Evolutionary conservation across 2,797 vertebrate species (phyloP), one percentile per base, ranked within the genome.

Genomic region (Thalassophryne amazonica): DNA sequence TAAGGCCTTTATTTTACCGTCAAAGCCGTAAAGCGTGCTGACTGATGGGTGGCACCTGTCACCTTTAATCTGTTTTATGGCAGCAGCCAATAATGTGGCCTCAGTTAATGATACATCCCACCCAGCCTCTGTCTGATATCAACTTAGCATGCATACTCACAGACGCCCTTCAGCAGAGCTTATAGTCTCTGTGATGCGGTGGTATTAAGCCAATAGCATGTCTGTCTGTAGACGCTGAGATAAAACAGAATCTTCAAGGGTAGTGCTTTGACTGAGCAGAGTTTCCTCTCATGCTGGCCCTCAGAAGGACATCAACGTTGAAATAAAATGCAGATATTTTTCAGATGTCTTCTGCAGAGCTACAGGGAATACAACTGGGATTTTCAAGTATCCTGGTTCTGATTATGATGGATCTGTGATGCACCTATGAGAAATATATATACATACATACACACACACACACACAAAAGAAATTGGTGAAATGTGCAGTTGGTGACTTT

Each of bases 131-230:
- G 36, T 41, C 45, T 48, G 36, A 71, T 67, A 53, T 64, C 60
- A 50, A 29, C 25, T 75, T 67, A 75, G 46, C 31, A 76, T 69
- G 69, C 62, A 7, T 8, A 13, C 38, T 24, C 72, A 70, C 60
- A 69, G 21, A 33, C 2, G 19, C 16, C 57, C 61, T 63, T 70
- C 56, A 57, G 57, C 28, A 25, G 38, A 31, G 63, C 46, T 65
- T 58, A 67, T 11, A 38, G 52, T 35, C 43, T 49, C 58, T 51
- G 27, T 39, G 25, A 59, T 47, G 13, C 24, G 37, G 18, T 19
- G 20, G 19, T 6, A 10, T 41, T 42, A 45, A 36, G 19, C 12
- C 30, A 24, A 27, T 18, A 21, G 31, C 43, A 38, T 11, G 29
- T 50, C 31, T 35, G 15, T 34, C 33, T 33, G 30, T 14, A 37